Evolutionary conservation across 1,140 invertebrate genomes (phyloP).

Genomic region (Helicoverpa armigera): DNA sequence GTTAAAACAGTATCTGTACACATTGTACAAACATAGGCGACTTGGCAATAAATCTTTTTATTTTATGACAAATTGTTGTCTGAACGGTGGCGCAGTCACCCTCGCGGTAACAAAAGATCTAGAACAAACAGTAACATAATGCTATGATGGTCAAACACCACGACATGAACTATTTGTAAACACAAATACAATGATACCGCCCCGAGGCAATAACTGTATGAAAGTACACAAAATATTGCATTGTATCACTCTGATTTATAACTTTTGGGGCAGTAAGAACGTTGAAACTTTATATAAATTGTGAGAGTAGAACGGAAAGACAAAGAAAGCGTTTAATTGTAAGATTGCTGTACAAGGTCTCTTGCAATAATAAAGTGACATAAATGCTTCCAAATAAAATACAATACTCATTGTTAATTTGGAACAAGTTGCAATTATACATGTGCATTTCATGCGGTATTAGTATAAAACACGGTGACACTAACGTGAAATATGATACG

Average conservation of each 20-base stretch:
- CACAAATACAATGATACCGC: conserved; percentile 75
- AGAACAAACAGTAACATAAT: conserved; percentile 84
- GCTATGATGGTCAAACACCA: conserved; percentile 75
- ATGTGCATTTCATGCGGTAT: conserved; percentile 62
- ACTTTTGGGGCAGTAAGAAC: conserved; percentile 51
- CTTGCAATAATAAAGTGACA: not conserved
- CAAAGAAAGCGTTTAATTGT: conserved; percentile 44
- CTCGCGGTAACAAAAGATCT: conserved; percentile 76
- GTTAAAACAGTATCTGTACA: conserved; percentile 75
- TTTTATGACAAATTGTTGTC: conserved; percentile 86
- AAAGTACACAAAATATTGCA: conserved; percentile 72
- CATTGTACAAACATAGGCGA: conserved; percentile 69
- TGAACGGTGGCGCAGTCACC: conserved; percentile 70
- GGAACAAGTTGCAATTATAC: conserved; percentile 45
- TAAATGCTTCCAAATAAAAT: conserved; percentile 26
- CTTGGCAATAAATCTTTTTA: conserved; percentile 84
- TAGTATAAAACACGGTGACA: conserved; percentile 69
- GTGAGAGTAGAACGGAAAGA: conserved; percentile 25
- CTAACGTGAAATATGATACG: conserved; percentile 74
- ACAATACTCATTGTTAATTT: conserved; percentile 41
- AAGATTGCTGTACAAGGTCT: conserved; percentile 19
- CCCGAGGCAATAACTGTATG: conserved; percentile 67
- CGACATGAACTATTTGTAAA: conserved; percentile 79
- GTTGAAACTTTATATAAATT: conserved; percentile 21
- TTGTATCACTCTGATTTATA: conserved; percentile 70